A percentile compares a stretch with the other conserved stretches of the same genome.
phyloP scores from a whole-genome alignment of 2,797 vertebrate genomes.

The Cirrhinus mrigala region DNA sequence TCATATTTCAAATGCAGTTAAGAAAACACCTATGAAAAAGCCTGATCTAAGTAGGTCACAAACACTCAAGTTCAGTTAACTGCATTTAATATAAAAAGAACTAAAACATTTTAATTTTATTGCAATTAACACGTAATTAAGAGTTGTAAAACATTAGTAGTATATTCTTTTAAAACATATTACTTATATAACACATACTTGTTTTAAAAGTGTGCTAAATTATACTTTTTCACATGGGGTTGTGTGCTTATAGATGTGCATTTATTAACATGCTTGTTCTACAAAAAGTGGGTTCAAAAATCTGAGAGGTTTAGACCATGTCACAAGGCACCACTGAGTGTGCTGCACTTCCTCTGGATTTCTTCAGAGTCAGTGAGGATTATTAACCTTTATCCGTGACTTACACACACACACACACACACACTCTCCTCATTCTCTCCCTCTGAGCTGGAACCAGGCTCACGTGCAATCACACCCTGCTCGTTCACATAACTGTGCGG shows the following conservation, averaged over 20 bases:
- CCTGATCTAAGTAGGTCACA: neutral
- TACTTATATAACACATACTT: neutral
- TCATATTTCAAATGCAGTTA: neutral
- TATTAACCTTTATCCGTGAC: neutral
- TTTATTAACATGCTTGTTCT: neutral
- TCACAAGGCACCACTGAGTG: constrained; percentile 33
- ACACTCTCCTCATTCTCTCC: constrained; percentile 26
- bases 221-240: neutral
- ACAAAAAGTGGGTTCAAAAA: constrained; percentile 14
- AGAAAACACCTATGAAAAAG: neutral
- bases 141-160: neutral
- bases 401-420: neutral
- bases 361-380: constrained; percentile 22
- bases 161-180: neutral
- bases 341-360: constrained; percentile 6
- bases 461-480: constrained; percentile 24
- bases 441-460: constrained; percentile 6
- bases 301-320: neutral
- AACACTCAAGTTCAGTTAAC: neutral
- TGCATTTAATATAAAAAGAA: neutral
- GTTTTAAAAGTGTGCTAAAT: neutral
- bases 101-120: neutral
- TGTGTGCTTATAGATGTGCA: neutral
- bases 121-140: neutral
- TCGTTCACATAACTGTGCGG: constrained; percentile 30